Evolutionary conservation across 2,888 invertebrate genomes (phyloP).

Genomic region (Mellilla xanthometata): DNA sequence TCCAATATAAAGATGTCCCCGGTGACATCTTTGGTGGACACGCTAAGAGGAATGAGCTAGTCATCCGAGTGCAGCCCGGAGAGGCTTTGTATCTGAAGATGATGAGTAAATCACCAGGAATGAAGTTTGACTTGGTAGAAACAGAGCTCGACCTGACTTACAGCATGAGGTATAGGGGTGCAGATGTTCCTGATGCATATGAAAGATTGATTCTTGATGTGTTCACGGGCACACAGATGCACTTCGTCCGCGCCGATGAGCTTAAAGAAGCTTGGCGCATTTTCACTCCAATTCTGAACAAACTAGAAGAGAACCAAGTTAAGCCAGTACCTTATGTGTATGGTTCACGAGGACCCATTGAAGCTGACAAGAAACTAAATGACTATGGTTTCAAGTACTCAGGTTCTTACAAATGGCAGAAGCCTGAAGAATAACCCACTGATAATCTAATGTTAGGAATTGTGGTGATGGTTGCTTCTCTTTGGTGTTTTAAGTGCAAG

Average conservation of each 20-base stretch:
- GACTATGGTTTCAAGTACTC: slow-evolving; percentile 95
- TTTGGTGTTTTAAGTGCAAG: slow-evolving; percentile 38
- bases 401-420: slow-evolving; percentile 97
- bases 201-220: slow-evolving; percentile 98
- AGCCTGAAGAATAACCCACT: slow-evolving; percentile 49
- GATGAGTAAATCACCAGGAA: slow-evolving; percentile 99
- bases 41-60: slow-evolving; percentile 96
- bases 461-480: slow-evolving; percentile 47
- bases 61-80: slow-evolving; percentile 98
- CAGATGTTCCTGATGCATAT: slow-evolving; percentile 96
- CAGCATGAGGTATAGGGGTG: slow-evolving; percentile 93
- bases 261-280: slow-evolving; percentile 98
- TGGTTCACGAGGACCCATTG: slow-evolving; percentile 95
- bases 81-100: slow-evolving; percentile 99
- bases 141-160: slow-evolving; percentile 99
- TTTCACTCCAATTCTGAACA: slow-evolving; percentile 95
- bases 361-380: slow-evolving; percentile 92
- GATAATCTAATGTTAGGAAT: slow-evolving; percentile 17
- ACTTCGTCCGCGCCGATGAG: slow-evolving; percentile 99
- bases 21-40: slow-evolving; percentile 98
- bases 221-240: slow-evolving; percentile 99
- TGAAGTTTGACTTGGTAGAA: slow-evolving; percentile 98
- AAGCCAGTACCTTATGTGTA: slow-evolving; percentile 92
- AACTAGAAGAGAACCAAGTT: slow-evolving; percentile 89
- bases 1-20: slow-evolving; percentile 97